These are phyloP conservation scores for Poeciliopsis prolifica DNA, from an alignment of 2,113 vertebrate genomes.

Conservation along the genomic window DNA sequence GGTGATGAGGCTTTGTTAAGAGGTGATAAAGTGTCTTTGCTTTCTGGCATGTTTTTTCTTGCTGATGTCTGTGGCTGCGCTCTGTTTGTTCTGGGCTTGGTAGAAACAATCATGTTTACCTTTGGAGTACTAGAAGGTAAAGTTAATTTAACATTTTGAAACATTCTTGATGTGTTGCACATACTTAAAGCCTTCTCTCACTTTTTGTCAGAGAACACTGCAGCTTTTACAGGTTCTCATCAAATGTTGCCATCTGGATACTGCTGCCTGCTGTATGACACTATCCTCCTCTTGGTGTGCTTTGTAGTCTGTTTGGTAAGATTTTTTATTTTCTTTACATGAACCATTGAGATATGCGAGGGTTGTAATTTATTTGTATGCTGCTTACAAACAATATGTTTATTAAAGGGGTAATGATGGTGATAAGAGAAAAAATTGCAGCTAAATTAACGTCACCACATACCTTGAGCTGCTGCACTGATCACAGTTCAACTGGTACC, in stretches of 20 bases:
- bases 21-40: no score
- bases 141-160: neutral
- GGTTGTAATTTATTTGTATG: no score
- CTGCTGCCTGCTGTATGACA: conserved; percentile 85
- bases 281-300: conserved; percentile 83
- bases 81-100: conserved; percentile 86
- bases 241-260: conserved; percentile 83
- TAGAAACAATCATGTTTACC: conserved; percentile 83
- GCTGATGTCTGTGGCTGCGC: conserved; percentile 88
- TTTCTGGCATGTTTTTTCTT: conserved; percentile 84
- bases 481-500: no score
- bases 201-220: conserved; percentile 34
- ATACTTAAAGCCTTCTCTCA: neutral
- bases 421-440: no score
- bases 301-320: conserved; percentile 86
- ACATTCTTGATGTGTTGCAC: neutral
- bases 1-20: no score
- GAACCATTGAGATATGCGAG: neutral
- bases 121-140: conserved; percentile 82
- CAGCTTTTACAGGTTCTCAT: conserved; percentile 10
- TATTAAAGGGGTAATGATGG: no score
- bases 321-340: neutral
- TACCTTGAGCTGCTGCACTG: no score
- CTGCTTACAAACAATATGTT: no score
- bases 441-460: no score